These are phyloP conservation scores for Rhincodon typus DNA, from an alignment of 2,797 vertebrate species.

Conservation along the genomic window DNA sequence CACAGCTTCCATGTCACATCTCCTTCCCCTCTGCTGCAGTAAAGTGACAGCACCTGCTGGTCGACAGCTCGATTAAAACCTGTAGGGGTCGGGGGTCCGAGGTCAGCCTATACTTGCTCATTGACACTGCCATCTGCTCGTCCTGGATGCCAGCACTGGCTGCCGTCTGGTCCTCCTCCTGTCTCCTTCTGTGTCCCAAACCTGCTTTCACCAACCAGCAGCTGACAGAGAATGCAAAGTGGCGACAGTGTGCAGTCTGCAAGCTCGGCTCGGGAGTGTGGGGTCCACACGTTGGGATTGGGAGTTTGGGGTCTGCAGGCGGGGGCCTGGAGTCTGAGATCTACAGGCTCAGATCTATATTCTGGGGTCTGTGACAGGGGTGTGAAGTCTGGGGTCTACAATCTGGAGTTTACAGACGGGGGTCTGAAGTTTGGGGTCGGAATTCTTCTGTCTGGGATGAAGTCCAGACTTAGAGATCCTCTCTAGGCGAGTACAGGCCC, in stretches of 20 bases:
- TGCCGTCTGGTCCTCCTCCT: background rate
- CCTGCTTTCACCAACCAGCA: too few species aligned
- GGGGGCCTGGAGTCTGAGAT: background rate
- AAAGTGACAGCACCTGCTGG: slow-evolving; percentile 12
- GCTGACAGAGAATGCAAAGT: background rate
- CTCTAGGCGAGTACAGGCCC: too few species aligned
- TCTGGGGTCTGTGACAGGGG: background rate
- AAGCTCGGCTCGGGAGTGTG: background rate
- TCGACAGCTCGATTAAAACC: background rate
- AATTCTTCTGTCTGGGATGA: too few species aligned
- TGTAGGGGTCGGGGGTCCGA: background rate
- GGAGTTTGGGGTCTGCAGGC: background rate
- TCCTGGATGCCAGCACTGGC: background rate
- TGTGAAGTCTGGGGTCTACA: too few species aligned
- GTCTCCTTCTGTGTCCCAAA: background rate
- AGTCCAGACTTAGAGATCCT: background rate
- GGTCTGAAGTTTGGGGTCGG: background rate
- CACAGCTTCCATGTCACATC: background rate
- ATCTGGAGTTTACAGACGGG: background rate
- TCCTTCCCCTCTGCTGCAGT: background rate
- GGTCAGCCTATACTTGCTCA: background rate
- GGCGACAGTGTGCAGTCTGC: background rate
- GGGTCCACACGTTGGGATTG: background rate
- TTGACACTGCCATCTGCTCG: slow-evolving; percentile 21
- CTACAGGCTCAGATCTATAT: background rate